Percentiles rank a stretch among this genome's conserved stretches.
phyloP scores from a whole-genome alignment of 2,797 vertebrate species.

The Eurystomus glaucurus region DNA sequence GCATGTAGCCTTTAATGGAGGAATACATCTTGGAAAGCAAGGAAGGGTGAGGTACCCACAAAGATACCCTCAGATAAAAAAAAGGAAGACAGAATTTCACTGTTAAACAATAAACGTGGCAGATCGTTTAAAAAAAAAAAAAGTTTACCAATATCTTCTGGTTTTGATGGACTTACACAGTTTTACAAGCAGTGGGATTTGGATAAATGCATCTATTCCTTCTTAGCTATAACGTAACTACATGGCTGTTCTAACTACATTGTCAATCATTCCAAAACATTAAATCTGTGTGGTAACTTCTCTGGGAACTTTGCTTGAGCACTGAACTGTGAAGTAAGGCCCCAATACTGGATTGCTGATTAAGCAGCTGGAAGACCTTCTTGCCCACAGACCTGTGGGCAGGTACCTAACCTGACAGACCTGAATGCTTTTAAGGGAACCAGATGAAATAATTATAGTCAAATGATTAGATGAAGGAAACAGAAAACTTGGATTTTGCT shows the following conservation, averaged over 20 bases:
- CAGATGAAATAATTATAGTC: not conserved
- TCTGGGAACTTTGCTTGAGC: not conserved
- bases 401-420: not conserved
- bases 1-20: not conserved
- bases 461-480: not conserved
- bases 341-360: fast-evolving
- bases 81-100: not conserved
- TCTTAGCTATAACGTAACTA: not conserved
- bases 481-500: not conserved
- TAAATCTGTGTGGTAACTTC: not conserved
- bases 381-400: not conserved
- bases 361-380: not conserved
- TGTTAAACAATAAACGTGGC: not conserved
- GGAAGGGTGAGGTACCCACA: not conserved
- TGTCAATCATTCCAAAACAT: not conserved
- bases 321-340: not conserved
- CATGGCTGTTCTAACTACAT: not conserved
- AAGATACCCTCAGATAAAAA: not conserved
- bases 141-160: not conserved
- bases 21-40: not conserved
- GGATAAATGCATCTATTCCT: not conserved
- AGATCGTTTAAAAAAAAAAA: not conserved
- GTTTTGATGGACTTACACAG: not conserved
- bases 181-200: not conserved
- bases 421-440: not conserved